Percentiles rank a stretch among this genome's conserved stretches.
These are phyloP conservation scores for Oryzaephilus surinamensis DNA, from an alignment of 1,140 invertebrate species.

Conservation along the genomic window DNA sequence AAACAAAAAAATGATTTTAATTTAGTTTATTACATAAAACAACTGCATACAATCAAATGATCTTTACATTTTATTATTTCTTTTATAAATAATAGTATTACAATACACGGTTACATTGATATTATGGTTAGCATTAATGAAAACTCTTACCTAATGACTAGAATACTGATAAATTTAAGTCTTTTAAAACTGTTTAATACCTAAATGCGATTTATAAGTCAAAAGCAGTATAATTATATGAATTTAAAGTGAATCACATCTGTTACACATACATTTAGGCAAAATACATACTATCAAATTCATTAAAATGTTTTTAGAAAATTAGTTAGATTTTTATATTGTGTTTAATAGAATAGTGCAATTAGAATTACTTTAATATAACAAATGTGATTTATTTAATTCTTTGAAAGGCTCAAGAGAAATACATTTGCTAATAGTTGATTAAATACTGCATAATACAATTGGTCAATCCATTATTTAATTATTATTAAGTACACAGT, in stretches of 20 bases:
- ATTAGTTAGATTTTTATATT: too few relatives aligned
- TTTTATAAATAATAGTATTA: slow-evolving; percentile 27
- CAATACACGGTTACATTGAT: slow-evolving; percentile 25
- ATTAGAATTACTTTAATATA: slow-evolving; percentile 9
- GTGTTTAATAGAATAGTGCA: slow-evolving; percentile 5
- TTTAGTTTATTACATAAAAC: slow-evolving; percentile 30
- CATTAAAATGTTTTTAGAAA: too few relatives aligned
- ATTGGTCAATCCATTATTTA: too few relatives aligned
- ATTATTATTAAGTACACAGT: slow-evolving; percentile 19
- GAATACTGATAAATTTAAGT: slow-evolving; percentile 38
- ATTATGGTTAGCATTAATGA: slow-evolving; percentile 23
- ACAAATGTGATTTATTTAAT: slow-evolving; percentile 14
- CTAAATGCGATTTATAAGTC: too few relatives aligned
- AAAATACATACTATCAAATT: too few relatives aligned
- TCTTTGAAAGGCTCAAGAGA: slow-evolving; percentile 10
- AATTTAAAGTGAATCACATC: slow-evolving; percentile 9
- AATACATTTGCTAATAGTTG: slow-evolving; percentile 15
- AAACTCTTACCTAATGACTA: slow-evolving; percentile 34
- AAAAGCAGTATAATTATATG: too few relatives aligned
- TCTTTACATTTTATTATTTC: slow-evolving; percentile 28
- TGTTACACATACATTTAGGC: slow-evolving; percentile 5
- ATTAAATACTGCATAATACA: slow-evolving; percentile 27
- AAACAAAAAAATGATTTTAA: too few relatives aligned
- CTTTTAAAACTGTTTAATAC: slow-evolving; percentile 26
- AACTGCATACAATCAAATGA: slow-evolving; percentile 29